These are phyloP conservation scores for Dryobates pubescens DNA, from an alignment of 2,797 vertebrate genomes.

Conservation along the genomic window DNA sequence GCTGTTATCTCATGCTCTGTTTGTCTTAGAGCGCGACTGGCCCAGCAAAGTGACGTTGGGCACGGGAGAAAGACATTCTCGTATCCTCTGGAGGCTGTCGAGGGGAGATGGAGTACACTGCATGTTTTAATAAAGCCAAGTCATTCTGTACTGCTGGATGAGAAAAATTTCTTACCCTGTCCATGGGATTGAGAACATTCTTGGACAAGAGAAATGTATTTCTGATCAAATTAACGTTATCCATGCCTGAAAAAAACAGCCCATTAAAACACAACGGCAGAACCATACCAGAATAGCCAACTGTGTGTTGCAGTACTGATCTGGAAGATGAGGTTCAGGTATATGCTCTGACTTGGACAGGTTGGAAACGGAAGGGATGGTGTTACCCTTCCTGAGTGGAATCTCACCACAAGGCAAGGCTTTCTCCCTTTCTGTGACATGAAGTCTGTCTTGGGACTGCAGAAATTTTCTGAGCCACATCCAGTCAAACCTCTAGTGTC, in stretches of 20 bases:
- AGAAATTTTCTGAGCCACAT: not conserved
- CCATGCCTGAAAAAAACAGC: not conserved
- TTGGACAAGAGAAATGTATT: not conserved
- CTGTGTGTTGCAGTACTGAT: not conserved
- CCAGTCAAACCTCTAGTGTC: rapidly evolving
- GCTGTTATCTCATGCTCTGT: not conserved
- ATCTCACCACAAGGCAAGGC: not conserved
- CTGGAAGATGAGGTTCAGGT: not conserved
- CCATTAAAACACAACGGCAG: not conserved
- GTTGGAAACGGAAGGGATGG: not conserved
- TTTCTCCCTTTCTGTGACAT: not conserved
- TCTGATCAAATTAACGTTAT: not conserved
- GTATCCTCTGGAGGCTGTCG: not conserved
- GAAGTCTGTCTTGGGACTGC: not conserved
- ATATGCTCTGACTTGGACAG: not conserved
- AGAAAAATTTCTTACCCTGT: not conserved
- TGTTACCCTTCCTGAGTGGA: not conserved
- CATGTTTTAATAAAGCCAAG: not conserved
- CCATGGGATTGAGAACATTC: not conserved
- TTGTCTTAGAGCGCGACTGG: not conserved
- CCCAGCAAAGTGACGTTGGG: not conserved
- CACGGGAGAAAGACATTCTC: not conserved
- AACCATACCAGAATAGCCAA: not conserved
- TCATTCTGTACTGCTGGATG: not conserved
- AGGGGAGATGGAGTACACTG: rapidly evolving